Conservation (phyloP, 2,797 vertebrate genomes). For the Xyrichtys novacula region DNA sequence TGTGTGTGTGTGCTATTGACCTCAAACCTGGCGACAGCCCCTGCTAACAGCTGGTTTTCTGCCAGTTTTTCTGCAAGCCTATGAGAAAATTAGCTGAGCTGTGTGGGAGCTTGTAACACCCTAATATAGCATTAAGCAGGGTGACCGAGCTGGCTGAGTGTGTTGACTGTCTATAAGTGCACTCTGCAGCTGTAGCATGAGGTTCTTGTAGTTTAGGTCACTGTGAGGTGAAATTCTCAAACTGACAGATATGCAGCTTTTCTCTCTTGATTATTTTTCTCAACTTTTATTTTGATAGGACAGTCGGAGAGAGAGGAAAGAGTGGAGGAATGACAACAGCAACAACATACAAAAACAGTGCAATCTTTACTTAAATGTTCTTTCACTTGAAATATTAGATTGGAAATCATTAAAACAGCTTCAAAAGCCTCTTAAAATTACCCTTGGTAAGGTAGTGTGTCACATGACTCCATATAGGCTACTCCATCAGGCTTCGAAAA, state of each 20-base stretch:
- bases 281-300: no score
- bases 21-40: constrained; percentile 53
- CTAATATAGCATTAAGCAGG: constrained; percentile 60
- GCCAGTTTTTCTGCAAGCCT: constrained; percentile 71
- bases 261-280: no score
- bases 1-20: constrained; percentile 35
- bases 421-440: no score
- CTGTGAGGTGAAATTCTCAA: constrained; percentile 21
- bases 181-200: constrained; percentile 48
- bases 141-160: constrained; percentile 59
- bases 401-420: no score
- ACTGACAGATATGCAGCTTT: constrained; percentile 5
- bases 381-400: no score
- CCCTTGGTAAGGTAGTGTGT: no score
- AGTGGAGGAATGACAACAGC: no score
- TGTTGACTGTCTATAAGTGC: constrained; percentile 38
- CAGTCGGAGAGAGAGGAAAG: no score
- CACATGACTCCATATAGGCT: no score
- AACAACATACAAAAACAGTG: no score
- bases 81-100: constrained; percentile 70
- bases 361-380: no score
- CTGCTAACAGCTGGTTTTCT: constrained; percentile 67
- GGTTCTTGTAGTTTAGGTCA: constrained; percentile 34
- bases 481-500: no score
- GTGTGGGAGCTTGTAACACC: constrained; percentile 48